Conservation (phyloP, 2,113 vertebrate species). For the Hemichromis elongatus region DNA sequence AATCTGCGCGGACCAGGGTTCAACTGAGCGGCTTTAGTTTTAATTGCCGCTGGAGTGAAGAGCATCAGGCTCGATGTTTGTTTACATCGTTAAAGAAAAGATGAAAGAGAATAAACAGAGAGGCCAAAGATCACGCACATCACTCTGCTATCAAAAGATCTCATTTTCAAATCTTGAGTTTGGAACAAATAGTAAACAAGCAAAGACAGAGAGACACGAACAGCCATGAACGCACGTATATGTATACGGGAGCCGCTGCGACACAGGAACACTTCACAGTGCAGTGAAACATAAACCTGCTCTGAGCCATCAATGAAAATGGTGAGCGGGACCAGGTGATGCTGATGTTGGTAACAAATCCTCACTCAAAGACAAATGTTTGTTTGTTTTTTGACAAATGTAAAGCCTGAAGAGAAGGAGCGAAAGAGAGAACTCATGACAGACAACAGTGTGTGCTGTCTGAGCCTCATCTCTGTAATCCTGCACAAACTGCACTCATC, state of each 20-base stretch:
- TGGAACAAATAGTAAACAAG: not conserved
- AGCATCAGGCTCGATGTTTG: constrained; percentile 1
- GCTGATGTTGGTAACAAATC: not conserved
- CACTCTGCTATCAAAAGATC: not conserved
- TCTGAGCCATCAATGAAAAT: not conserved
- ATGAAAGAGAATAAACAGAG: not conserved
- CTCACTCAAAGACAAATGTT: not conserved
- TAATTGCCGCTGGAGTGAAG: constrained; percentile 21
- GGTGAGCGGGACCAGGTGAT: not conserved
- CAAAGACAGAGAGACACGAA: not conserved
- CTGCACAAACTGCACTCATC: not conserved
- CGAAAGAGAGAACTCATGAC: not conserved
- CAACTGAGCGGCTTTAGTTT: not conserved
- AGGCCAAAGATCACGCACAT: not conserved
- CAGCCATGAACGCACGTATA: not conserved
- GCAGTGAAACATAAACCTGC: not conserved
- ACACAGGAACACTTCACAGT: not conserved
- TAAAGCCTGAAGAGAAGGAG: not conserved
- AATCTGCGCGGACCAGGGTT: not conserved
- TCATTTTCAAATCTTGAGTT: not conserved
- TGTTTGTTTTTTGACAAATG: not conserved
- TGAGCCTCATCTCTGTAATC: not conserved
- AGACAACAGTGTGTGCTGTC: not conserved
- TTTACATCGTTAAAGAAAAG: constrained; percentile 34
- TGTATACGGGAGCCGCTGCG: not conserved